Evolutionary conservation across 92 coral and sea anemone genomes (phyloP), one percentile per base, ranked within the genome.

Genomic region (Micromussa lordhowensis): DNA sequence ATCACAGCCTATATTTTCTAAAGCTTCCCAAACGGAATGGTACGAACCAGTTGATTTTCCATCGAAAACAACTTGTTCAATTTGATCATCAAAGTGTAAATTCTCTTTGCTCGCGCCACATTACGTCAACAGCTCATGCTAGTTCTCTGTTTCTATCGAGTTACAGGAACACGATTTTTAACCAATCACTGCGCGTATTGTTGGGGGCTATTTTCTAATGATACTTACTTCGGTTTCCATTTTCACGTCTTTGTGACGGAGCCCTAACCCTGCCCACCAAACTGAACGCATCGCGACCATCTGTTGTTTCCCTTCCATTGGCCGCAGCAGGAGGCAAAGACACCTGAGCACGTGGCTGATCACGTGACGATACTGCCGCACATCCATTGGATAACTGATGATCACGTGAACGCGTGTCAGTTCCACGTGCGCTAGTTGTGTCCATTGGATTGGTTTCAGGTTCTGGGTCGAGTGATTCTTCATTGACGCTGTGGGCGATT

Each of bases 191-290:
- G 51, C 12, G 1, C 13, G 12, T 8, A 44, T 8, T 44, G 8
- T 44, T 1, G 8, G 0, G 51, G 51, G 0, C 51, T 44, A 44
- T 44, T 44, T 44, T 44, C 51, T 44, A 8, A 44, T 44, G 51
- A 44, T 44, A 44, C 51, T 48, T 11, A 13, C 15, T 34, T 19
- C 34, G 54, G 80, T 83, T 49, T 31, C 19, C 87, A 63, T 72
- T 84, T 38, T 81, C 81, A 15, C 80, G 74, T n/a, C 79, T 73
- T 26, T 68, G 75, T 71, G 49, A 34, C 6, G 48, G 17, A 36
- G 77, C 34, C 48, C 40, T 34, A 7, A 18, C 77, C 8, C 34
- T 71, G 10, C 7, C 77, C 31, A 17, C 44, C 36, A 34, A 22
- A 36, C 22, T 71, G 24, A 21, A 71, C 16, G 77, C 77, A 34